These are phyloP conservation scores for Mastigias papua DNA, from an alignment of 30 jellyfish, hydroid and myxozoan genomes.

Conservation along the genomic window DNA sequence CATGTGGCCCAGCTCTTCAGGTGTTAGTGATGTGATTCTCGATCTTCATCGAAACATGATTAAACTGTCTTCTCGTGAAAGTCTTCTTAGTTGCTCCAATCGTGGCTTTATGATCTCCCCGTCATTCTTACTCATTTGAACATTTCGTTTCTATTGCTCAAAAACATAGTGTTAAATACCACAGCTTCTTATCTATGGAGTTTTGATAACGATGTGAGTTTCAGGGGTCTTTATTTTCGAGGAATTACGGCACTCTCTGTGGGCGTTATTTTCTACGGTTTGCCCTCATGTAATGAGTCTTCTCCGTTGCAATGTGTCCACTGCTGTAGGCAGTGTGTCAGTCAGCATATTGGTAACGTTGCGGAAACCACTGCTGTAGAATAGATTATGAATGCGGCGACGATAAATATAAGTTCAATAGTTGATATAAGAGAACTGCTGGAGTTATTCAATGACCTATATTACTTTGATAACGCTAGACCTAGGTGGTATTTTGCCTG, in stretches of 20 bases:
- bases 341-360: neutral
- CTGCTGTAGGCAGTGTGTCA: too few relatives aligned
- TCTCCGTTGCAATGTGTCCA: too few relatives aligned
- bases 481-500: too few relatives aligned
- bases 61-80: slow-evolving; percentile 8
- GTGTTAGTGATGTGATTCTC: neutral
- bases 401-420: neutral
- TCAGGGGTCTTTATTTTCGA: too few relatives aligned
- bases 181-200: neutral
- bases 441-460: too few relatives aligned
- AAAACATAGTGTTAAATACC: slow-evolving; percentile 5
- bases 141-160: neutral
- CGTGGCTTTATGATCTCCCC: neutral
- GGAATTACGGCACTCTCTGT: too few relatives aligned
- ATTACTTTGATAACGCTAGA: too few relatives aligned
- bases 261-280: too few relatives aligned
- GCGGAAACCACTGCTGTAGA: slow-evolving; percentile 1
- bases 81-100: slow-evolving; percentile 11
- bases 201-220: too few relatives aligned
- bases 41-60: neutral
- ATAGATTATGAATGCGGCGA: neutral
- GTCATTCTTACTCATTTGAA: neutral
- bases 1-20: slow-evolving; percentile 21
- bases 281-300: too few relatives aligned
- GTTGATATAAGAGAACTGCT: too few relatives aligned